phyloP scores from a whole-genome alignment of 2,797 vertebrate species.

The Neosilurus hyrtlii region DNA sequence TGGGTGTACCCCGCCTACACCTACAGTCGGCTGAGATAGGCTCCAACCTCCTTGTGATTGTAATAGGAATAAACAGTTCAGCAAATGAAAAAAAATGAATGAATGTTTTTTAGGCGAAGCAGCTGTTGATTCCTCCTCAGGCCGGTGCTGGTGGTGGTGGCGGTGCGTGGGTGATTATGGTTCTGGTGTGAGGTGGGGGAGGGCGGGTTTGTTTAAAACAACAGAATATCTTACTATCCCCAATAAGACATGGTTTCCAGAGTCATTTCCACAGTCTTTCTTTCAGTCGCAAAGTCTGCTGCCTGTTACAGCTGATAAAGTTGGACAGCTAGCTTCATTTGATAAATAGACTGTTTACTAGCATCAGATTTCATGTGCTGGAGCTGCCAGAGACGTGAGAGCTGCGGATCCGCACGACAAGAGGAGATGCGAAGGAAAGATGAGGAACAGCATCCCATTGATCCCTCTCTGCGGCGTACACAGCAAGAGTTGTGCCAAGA shows the following conservation, averaged over 20 bases:
- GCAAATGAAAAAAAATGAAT: no score
- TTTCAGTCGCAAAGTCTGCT: not conserved
- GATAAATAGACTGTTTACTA: slow-evolving; percentile 44
- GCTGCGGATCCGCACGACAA: slow-evolving; percentile 58
- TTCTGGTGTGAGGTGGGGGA: not conserved
- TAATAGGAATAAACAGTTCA: not conserved
- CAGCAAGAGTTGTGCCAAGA: slow-evolving; percentile 45
- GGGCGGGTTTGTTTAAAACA: not conserved
- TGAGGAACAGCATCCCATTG: slow-evolving; percentile 45
- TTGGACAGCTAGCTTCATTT: slow-evolving; percentile 35
- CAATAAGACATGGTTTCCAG: not conserved
- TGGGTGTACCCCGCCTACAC: no score
- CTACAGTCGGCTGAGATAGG: no score
- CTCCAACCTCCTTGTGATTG: no score
- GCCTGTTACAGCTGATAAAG: slow-evolving; percentile 20
- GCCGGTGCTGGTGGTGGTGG: slow-evolving; percentile 3
- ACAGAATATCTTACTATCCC: not conserved
- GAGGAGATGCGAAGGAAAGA: slow-evolving; percentile 43
- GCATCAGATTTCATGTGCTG: slow-evolving; percentile 45
- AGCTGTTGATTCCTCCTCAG: slow-evolving; percentile 26
- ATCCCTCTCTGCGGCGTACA: slow-evolving; percentile 48
- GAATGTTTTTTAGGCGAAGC: not conserved
- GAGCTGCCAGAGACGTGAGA: slow-evolving; percentile 30
- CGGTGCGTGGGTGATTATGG: slow-evolving; percentile 31
- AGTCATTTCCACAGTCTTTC: not conserved